A percentile compares a stretch with the other conserved stretches of the same genome.
Conservation (phyloP, 2,797 vertebrate species). For the Otus scops region DNA sequence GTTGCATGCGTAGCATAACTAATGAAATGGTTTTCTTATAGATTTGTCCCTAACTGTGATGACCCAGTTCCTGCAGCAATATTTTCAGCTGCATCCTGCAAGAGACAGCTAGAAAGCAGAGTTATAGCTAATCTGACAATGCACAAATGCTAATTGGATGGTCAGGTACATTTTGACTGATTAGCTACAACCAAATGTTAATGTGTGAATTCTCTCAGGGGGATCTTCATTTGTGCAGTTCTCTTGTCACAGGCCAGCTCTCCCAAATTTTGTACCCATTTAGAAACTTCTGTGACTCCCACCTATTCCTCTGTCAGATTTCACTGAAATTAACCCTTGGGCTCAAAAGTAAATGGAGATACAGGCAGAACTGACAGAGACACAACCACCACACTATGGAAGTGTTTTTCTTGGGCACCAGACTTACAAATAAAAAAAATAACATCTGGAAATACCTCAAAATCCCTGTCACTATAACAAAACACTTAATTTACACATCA, state of each 20-base stretch:
- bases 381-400: not conserved
- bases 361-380: not conserved
- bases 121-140: not conserved
- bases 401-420: not conserved
- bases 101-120: not conserved
- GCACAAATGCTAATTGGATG: not conserved
- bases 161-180: not conserved
- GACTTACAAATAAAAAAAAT: not conserved
- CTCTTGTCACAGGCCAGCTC: not conserved
- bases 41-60: constrained; percentile 5
- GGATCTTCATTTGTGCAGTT: not conserved
- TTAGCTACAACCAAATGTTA: not conserved
- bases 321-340: not conserved
- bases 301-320: not conserved
- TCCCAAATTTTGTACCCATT: not conserved
- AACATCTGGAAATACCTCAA: not conserved
- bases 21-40: constrained; percentile 9
- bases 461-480: not conserved
- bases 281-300: not conserved
- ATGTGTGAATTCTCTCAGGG: not conserved
- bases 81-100: constrained; percentile 6
- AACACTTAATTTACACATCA: not conserved
- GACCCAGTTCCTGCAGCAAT: constrained; percentile 14
- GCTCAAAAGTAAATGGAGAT: not conserved
- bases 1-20: not conserved